Conservation (phyloP, 2,113 vertebrate species). For the Meles meles region DNA sequence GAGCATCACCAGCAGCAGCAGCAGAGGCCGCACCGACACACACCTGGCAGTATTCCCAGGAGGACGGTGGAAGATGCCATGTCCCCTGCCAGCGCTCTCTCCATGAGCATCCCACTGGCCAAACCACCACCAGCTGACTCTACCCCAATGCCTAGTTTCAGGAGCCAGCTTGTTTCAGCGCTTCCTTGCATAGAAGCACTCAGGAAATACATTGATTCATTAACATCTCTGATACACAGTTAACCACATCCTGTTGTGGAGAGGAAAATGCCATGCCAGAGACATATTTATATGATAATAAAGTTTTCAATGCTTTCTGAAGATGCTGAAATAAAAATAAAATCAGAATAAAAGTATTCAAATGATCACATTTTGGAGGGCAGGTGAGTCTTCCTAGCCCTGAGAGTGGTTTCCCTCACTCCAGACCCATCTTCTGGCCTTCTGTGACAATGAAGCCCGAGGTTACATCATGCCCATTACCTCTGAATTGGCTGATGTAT, state of each 20-base stretch:
- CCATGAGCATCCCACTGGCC: not conserved
- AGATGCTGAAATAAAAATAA: conserved; percentile 13
- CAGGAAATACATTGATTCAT: conserved; percentile 28
- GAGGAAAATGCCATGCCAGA: conserved; percentile 14
- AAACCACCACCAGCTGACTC: not conserved
- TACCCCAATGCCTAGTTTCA: not conserved
- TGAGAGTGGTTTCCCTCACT: not conserved
- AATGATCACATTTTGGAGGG: not conserved
- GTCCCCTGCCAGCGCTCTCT: not conserved
- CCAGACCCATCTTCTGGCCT: not conserved
- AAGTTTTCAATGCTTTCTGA: conserved; percentile 25
- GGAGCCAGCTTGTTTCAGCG: not conserved
- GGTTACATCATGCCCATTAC: conserved; percentile 32
- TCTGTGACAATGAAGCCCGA: not conserved
- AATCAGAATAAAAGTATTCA: conserved; percentile 44
- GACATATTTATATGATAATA: conserved; percentile 36
- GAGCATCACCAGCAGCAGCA: not conserved
- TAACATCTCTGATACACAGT: not conserved
- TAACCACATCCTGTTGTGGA: not conserved
- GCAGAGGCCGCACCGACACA: not conserved
- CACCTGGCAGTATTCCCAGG: conserved; percentile 51
- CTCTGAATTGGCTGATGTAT: conserved; percentile 35
- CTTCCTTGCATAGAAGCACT: not conserved
- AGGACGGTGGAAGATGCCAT: not conserved
- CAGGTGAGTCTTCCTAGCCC: not conserved